These are phyloP conservation scores for Ctenodactylus gundi DNA, from an alignment of 2,113 vertebrate genomes.

Conservation along the genomic window DNA sequence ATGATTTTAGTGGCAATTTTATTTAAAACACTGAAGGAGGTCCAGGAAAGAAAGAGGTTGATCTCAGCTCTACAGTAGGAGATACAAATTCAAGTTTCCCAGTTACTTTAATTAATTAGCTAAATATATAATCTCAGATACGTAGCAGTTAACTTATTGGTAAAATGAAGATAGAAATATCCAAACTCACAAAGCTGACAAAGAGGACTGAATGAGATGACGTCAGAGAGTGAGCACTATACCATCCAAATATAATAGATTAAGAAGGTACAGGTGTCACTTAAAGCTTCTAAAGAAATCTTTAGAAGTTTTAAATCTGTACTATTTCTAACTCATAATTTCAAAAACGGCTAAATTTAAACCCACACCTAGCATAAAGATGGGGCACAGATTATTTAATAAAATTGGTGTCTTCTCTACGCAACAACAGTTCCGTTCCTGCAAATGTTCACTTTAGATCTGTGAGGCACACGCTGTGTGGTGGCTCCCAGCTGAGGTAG, in stretches of 20 bases:
- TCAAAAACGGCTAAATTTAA: neutral
- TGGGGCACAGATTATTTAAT: neutral
- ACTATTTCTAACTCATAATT: neutral
- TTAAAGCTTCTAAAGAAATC: neutral
- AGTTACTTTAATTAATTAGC: neutral
- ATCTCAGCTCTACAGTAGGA: neutral
- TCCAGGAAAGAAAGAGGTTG: neutral
- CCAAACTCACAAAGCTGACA: neutral
- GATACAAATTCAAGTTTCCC: neutral
- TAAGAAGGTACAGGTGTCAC: neutral
- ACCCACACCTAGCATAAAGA: neutral
- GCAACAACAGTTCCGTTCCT: neutral
- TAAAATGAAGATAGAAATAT: neutral
- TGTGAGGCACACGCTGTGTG: fast-evolving
- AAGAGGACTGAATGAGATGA: neutral
- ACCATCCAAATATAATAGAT: neutral
- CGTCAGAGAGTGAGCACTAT: neutral
- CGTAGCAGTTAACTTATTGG: neutral
- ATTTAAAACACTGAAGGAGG: neutral
- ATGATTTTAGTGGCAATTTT: neutral
- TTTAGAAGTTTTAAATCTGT: neutral
- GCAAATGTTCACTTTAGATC: fast-evolving
- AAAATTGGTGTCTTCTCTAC: neutral
- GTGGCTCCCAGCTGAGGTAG: fast-evolving
- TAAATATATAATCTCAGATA: neutral